Evolutionary conservation across 53 echinoderm and acorn worm species (phyloP).

Genomic region (Holothuria leucospilota): DNA sequence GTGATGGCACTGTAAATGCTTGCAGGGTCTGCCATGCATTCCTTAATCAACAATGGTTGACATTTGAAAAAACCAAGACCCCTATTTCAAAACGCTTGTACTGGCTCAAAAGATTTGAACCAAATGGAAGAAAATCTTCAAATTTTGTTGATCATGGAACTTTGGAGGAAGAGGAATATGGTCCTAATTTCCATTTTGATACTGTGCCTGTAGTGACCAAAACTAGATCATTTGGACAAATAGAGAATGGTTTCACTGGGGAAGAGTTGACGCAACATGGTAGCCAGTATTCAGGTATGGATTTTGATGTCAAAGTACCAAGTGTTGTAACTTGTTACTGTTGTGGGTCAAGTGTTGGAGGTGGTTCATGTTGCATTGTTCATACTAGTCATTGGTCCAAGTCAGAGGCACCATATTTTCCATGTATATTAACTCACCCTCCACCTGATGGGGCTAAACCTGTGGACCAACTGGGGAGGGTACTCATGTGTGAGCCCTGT

Average conservation of each 20-base stretch:
- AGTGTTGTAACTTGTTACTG: slow-evolving; percentile 84
- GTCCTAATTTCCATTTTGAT: slow-evolving; percentile 8
- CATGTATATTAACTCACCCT: slow-evolving; percentile 88
- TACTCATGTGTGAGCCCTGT: slow-evolving; percentile 97
- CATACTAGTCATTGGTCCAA: slow-evolving; percentile 99
- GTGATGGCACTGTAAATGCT: slow-evolving; percentile 82
- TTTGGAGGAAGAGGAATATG: slow-evolving; percentile 3
- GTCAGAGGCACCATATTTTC: slow-evolving; percentile 97
- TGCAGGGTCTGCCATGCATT: slow-evolving; percentile 96
- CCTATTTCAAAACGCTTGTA: slow-evolving; percentile 95
- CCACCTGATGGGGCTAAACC: slow-evolving; percentile 89
- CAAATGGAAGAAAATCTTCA: slow-evolving; percentile 26
- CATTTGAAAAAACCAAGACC: slow-evolving; percentile 91
- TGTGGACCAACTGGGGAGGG: slow-evolving; percentile 92
- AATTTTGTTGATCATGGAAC: slow-evolving; percentile 1
- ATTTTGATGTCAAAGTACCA: slow-evolving; percentile 88
- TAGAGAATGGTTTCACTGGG: slow-evolving; percentile 18
- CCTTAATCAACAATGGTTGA: slow-evolving; percentile 91
- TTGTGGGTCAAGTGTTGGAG: slow-evolving; percentile 73
- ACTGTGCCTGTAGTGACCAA: neutral
- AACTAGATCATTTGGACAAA: neutral
- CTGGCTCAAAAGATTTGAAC: slow-evolving; percentile 90
- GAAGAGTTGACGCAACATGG: slow-evolving; percentile 47
- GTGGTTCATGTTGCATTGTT: slow-evolving; percentile 79
- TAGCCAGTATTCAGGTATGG: slow-evolving; percentile 47